Evolutionary conservation across 2,113 vertebrate species (phyloP).

Genomic region (Epinephelus moara): DNA sequence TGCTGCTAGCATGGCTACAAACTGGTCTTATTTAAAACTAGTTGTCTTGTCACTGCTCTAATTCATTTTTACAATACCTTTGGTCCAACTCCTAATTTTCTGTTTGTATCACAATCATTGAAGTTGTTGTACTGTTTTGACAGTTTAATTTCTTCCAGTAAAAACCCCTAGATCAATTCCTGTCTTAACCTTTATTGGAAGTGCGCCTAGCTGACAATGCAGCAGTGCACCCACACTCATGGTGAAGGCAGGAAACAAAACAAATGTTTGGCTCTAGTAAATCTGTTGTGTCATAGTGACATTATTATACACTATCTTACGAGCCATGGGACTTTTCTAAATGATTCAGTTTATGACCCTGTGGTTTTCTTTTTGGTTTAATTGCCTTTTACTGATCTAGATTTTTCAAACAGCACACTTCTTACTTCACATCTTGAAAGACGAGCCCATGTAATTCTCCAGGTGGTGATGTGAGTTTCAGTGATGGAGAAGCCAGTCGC

Average conservation of each 20-base stretch:
- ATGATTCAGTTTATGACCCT: not conserved
- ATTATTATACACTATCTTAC: not conserved
- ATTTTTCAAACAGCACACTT: slow-evolving; percentile 1
- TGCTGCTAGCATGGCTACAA: too few relatives aligned
- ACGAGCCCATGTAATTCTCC: not conserved
- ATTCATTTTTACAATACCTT: not conserved
- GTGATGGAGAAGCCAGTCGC: slow-evolving; percentile 38
- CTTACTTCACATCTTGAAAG: not conserved
- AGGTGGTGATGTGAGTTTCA: slow-evolving; percentile 20
- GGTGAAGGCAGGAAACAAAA: not conserved
- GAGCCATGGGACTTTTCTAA: not conserved
- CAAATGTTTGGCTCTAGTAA: not conserved
- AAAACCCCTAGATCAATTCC: not conserved
- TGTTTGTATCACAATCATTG: not conserved
- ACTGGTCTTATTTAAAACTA: too few relatives aligned
- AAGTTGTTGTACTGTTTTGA: not conserved
- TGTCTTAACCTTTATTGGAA: not conserved
- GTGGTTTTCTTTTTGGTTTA: slow-evolving; percentile 3
- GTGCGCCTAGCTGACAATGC: not conserved
- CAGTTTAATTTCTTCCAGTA: not conserved
- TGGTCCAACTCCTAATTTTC: not conserved
- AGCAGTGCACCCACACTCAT: too few relatives aligned
- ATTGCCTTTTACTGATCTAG: not conserved
- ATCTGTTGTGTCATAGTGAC: not conserved
- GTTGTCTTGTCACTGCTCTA: not conserved